Conservation (phyloP, 1,140 invertebrate species). For the Caerostris darwini region DNA sequence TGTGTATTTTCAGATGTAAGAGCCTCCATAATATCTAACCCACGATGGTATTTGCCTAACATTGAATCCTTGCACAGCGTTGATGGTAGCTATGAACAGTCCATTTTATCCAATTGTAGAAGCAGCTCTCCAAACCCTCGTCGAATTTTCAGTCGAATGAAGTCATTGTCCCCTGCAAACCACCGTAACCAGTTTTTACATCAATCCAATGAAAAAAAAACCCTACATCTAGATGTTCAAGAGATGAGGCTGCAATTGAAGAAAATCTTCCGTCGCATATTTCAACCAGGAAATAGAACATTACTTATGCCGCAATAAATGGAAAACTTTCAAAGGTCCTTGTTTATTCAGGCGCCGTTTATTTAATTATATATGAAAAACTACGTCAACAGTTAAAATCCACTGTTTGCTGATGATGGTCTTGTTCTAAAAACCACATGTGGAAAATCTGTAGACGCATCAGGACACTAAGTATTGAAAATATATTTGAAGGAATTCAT, state of each 20-base stretch:
- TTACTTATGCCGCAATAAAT: background rate
- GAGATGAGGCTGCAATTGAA: background rate
- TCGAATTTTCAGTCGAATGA: background rate
- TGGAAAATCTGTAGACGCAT: background rate
- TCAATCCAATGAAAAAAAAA: conserved; percentile 1
- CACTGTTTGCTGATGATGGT: background rate
- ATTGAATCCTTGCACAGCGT: background rate
- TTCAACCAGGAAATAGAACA: conserved; percentile 33
- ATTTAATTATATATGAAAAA: conserved; percentile 30
- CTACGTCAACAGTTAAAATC: conserved; percentile 13
- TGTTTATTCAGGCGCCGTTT: conserved; percentile 30
- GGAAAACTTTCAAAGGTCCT: background rate
- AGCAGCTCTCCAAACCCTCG: background rate
- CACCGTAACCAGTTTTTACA: background rate
- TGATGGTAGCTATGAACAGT: background rate
- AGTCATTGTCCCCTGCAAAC: background rate
- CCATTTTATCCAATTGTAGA: background rate
- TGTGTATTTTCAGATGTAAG: background rate
- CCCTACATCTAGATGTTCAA: no score
- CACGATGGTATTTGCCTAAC: background rate
- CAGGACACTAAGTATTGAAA: background rate
- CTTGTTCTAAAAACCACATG: background rate
- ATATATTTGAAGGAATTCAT: background rate
- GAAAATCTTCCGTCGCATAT: background rate
- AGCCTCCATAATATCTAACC: background rate